A percentile compares a stretch with the other conserved stretches of the same genome.
Evolutionary conservation across 1,140 invertebrate species (phyloP).

Genomic region (Drosophila orosa): DNA sequence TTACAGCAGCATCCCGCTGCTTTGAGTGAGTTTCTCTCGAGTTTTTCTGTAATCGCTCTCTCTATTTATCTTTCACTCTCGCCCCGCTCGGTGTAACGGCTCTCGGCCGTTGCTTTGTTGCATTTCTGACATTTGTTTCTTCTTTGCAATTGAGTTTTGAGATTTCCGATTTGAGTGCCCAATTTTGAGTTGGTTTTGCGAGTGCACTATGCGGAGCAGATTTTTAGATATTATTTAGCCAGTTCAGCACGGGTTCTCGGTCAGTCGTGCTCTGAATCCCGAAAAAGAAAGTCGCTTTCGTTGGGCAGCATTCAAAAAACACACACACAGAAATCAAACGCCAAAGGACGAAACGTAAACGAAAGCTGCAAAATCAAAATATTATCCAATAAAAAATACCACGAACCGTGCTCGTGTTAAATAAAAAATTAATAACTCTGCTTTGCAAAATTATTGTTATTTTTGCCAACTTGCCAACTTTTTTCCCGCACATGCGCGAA

Average conservation of each 20-base stretch:
- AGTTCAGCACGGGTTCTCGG: conserved; percentile 62
- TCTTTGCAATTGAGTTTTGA: conserved; percentile 69
- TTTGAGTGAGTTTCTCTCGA: conserved; percentile 42
- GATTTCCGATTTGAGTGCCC: conserved; percentile 27
- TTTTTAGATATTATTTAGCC: conserved; percentile 73
- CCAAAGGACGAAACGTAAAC: conserved; percentile 54
- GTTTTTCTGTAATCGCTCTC: conserved; percentile 38
- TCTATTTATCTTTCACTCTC: conserved; percentile 19
- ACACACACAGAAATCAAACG: conserved; percentile 5
- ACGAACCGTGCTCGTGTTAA: conserved; percentile 48
- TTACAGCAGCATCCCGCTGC: conserved; percentile 48
- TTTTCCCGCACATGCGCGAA: conserved; percentile 75
- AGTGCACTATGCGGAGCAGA: conserved; percentile 59
- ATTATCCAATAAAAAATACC: conserved; percentile 16
- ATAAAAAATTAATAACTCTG: conserved; percentile 9
- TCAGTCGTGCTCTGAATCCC: conserved; percentile 81
- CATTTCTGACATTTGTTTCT: conserved; percentile 77
- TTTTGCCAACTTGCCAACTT: conserved; percentile 20
- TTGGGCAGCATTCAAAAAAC: conserved; percentile 30
- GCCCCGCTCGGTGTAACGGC: conserved; percentile 29
- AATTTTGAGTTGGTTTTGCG: conserved; percentile 47
- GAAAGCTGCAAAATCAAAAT: conserved; percentile 48
- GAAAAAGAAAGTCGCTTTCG: conserved; percentile 63
- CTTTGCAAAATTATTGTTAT: conserved; percentile 13
- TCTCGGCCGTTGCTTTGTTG: conserved; percentile 55